phyloP scores from a whole-genome alignment of 2,888 invertebrate species.

The Latrodectus hesperus region DNA sequence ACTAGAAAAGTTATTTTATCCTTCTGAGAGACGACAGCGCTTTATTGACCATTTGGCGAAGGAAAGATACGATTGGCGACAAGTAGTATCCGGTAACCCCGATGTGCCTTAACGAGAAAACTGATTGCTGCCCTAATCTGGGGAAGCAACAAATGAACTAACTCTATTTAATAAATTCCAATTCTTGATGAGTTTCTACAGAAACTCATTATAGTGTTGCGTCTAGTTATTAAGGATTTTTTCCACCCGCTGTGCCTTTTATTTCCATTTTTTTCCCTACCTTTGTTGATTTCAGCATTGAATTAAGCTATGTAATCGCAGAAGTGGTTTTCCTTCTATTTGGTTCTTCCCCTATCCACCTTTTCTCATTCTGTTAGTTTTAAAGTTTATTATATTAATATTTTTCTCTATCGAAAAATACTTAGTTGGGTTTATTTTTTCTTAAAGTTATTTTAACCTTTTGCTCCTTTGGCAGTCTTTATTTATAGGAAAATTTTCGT shows the following conservation, averaged over 20 bases:
- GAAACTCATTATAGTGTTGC: conserved; percentile 50
- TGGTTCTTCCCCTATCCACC: neutral
- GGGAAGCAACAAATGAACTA: conserved; percentile 53
- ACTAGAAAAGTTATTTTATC: too few species aligned
- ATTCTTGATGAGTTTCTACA: conserved; percentile 61
- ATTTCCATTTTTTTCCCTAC: conserved; percentile 13
- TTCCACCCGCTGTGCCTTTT: conserved; percentile 1
- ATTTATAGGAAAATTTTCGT: too few species aligned
- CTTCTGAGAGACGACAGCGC: too few species aligned
- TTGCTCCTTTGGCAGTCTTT: too few species aligned
- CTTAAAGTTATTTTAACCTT: too few species aligned
- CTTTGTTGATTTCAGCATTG: conserved; percentile 26
- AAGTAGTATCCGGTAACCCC: conserved; percentile 13
- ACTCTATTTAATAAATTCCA: conserved; percentile 60
- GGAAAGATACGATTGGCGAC: too few species aligned
- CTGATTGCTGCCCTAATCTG: conserved; percentile 57
- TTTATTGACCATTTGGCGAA: too few species aligned
- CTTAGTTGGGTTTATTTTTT: too few species aligned
- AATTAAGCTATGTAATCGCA: conserved; percentile 49
- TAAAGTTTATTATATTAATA: too few species aligned
- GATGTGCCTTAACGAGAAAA: conserved; percentile 43
- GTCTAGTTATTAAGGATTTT: conserved; percentile 48
- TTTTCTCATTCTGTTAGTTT: neutral
- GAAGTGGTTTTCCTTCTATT: conserved; percentile 14
- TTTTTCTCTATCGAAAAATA: too few species aligned